Percentiles rank a stretch among this genome's conserved stretches.
These are phyloP conservation scores for Molossus alvarezi DNA, from an alignment of 2,797 vertebrate genomes.

Conservation along the genomic window DNA sequence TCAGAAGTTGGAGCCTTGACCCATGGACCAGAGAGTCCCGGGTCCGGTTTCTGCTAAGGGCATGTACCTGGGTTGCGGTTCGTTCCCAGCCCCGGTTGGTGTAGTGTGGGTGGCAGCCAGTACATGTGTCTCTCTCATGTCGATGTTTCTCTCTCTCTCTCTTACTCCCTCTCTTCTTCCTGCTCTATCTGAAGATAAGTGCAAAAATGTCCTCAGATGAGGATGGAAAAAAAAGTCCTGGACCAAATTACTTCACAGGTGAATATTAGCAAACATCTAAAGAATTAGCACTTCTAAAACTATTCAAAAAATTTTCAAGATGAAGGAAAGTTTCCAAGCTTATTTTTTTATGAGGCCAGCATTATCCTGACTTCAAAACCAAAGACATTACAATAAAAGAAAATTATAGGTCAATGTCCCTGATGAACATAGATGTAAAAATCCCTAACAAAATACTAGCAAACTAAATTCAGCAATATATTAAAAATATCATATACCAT, in stretches of 20 bases:
- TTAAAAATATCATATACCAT: not conserved
- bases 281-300: not conserved
- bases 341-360: not conserved
- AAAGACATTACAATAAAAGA: not conserved
- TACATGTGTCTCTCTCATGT: no score
- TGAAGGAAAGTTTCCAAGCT: not conserved
- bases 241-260: not conserved
- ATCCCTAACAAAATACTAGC: not conserved
- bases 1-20: no score
- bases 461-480: not conserved
- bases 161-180: no score
- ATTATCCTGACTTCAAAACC: not conserved
- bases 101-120: no score
- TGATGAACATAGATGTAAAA: not conserved
- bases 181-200: no score
- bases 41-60: no score
- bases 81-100: no score
- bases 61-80: no score
- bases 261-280: not conserved
- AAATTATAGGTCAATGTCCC: not conserved
- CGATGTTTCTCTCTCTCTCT: no score
- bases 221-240: not conserved
- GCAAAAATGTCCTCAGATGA: no score
- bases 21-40: no score
- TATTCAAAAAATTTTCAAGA: not conserved